These are phyloP conservation scores for Oophaga sylvatica DNA, from an alignment of 2,797 vertebrate species.

Conservation along the genomic window DNA sequence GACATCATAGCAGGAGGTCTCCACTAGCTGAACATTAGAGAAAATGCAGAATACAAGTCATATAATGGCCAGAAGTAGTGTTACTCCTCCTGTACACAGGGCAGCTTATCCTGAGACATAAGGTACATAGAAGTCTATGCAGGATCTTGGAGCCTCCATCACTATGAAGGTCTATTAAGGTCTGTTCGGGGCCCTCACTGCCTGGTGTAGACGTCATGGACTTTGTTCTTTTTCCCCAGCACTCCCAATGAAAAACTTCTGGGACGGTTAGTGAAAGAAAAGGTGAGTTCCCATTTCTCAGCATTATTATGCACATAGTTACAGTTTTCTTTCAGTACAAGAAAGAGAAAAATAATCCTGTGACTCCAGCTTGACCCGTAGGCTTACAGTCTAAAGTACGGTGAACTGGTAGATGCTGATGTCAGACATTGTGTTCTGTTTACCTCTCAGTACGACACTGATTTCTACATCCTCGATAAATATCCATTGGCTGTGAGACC, in stretches of 20 bases:
- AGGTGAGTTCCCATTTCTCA: constrained; percentile 76
- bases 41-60: too few species aligned
- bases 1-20: too few species aligned
- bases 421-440: constrained; percentile 41
- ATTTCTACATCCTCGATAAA: constrained; percentile 98
- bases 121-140: too few species aligned
- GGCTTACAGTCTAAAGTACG: not conserved
- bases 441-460: constrained; percentile 89
- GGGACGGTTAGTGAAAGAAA: constrained; percentile 95
- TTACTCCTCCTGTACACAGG: too few species aligned
- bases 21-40: too few species aligned
- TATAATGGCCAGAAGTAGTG: too few species aligned
- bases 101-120: too few species aligned
- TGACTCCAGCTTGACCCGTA: not conserved
- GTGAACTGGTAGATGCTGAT: not conserved
- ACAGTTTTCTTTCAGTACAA: not conserved
- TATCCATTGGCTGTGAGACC: constrained; percentile 96
- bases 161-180: too few species aligned
- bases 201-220: not conserved
- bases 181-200: not conserved
- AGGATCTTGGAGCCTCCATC: too few species aligned
- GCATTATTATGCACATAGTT: not conserved
- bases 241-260: constrained; percentile 97
- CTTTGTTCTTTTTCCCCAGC: constrained; percentile 70
- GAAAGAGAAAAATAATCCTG: not conserved